A percentile compares a stretch with the other conserved stretches of the same genome.
These are phyloP conservation scores for Himalopsyche tibetana DNA, from an alignment of 2,888 invertebrate species.

Conservation along the genomic window DNA sequence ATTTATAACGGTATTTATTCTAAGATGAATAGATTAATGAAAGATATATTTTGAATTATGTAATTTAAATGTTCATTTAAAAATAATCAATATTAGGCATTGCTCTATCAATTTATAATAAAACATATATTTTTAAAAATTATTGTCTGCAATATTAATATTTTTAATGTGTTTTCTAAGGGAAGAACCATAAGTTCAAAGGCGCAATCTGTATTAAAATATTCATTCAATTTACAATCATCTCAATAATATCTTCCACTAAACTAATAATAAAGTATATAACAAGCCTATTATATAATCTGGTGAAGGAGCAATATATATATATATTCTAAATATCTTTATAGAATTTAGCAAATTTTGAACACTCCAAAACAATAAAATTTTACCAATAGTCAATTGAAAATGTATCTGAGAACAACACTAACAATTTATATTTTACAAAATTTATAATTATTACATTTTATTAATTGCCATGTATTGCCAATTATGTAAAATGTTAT, in stretches of 20 bases:
- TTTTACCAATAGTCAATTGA: slow-evolving; percentile 22
- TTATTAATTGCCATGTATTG: neutral
- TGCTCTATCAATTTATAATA: too few species aligned
- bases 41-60: too few species aligned
- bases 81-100: too few species aligned
- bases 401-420: slow-evolving; percentile 27
- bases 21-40: too few species aligned
- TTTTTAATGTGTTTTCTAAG: neutral
- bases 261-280: slow-evolving; percentile 40
- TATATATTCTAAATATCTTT: neutral
- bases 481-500: slow-evolving; percentile 39
- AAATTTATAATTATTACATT: neutral
- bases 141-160: neutral
- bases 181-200: neutral
- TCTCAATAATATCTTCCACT: slow-evolving; percentile 22
- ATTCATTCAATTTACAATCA: slow-evolving; percentile 10
- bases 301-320: slow-evolving; percentile 35
- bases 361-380: neutral
- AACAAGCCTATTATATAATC: slow-evolving; percentile 28
- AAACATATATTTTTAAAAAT: too few species aligned
- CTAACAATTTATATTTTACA: slow-evolving; percentile 4
- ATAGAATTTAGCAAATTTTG: slow-evolving; percentile 15
- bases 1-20: too few species aligned
- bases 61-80: too few species aligned
- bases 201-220: slow-evolving; percentile 17